Evolutionary conservation across 2,113 vertebrate genomes (phyloP), one percentile per base, ranked within the genome.

Genomic region (Urocynchramus pylzowi): DNA sequence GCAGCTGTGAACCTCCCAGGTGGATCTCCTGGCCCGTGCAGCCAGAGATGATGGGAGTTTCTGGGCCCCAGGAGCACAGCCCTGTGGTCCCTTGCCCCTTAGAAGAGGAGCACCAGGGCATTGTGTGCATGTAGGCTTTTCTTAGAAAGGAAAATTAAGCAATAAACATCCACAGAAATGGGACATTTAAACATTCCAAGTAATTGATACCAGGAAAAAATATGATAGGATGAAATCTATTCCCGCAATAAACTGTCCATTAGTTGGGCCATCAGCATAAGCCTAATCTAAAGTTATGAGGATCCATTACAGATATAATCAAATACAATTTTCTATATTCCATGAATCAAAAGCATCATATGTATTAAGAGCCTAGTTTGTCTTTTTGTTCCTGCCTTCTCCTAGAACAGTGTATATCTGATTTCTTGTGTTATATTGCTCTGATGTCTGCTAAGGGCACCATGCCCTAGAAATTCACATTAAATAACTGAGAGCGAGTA

Each of bases 401-500:
- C 64, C 63, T 86, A 73, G 93, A 87, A 93, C 81, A 89, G 86
- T 69, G 73, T 74, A 90, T 95, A 87, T 95, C 94, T 97, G 95
- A 87, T 89, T 96, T 92, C 84, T 87, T 92, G 54, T 94, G 95
- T 96, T 95, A 84, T 89, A 87, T 97, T 94, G 89, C 96, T 94
- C 91, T 91, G 95, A 94, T 97, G 95, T 93, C 96, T 97, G 95
- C 97, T 97, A 96, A 97, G 97, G 97, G 96, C 94, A 87, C 93
- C 52, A 49, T 97, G 97, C 93, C 98, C 97, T 96, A 97, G 95
- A 97, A 96, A 96, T 97, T 94, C 87, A 95, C 96, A 97, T 97
- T 96, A 97, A 97, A 95, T 94, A 90, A 94, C 64, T 87, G 95
- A 95, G 93, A 95, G 86, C 3, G 49, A 97, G 95, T 93, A 91